A percentile compares a stretch with the other conserved stretches of the same genome.
These are phyloP conservation scores for Poecile montanus DNA, from an alignment of 2,797 vertebrate species.

Conservation along the genomic window DNA sequence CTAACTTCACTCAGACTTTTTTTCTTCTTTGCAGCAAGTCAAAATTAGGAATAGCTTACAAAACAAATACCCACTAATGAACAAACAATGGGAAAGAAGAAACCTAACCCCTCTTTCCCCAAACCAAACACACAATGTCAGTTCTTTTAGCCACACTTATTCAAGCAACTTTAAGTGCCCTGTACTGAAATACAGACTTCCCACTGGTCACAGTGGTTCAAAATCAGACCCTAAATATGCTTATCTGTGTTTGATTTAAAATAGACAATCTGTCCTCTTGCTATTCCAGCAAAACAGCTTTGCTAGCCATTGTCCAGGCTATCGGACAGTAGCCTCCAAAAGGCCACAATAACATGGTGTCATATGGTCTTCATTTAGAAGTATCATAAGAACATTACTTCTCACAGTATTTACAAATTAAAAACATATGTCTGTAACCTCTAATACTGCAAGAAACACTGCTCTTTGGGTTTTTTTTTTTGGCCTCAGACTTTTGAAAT, in stretches of 20 bases:
- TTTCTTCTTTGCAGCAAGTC: neutral
- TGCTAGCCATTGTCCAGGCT: conserved; percentile 29
- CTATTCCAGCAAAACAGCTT: neutral
- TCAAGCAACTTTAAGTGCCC: neutral
- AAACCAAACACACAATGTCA: neutral
- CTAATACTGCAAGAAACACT: conserved; percentile 70
- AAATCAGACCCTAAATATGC: neutral
- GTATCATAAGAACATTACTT: conserved; percentile 76
- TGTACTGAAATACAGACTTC: neutral
- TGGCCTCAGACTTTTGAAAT: conserved; percentile 73
- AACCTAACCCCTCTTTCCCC: neutral
- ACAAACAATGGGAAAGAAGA: neutral
- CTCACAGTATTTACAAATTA: conserved; percentile 78
- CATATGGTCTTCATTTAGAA: conserved; percentile 77
- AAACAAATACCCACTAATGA: neutral
- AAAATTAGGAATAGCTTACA: neutral
- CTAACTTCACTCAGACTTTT: neutral
- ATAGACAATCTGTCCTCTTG: neutral
- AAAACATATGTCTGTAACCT: conserved; percentile 73
- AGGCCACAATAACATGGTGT: conserved; percentile 32
- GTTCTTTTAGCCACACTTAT: neutral
- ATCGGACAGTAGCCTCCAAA: conserved; percentile 56
- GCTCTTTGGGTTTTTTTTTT: conserved; percentile 52
- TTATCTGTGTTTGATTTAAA: neutral
- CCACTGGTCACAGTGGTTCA: neutral